Evolutionary conservation across 2,797 vertebrate species (phyloP), one percentile per base, ranked within the genome.

Genomic region (Hypotaenidia philippensis): DNA sequence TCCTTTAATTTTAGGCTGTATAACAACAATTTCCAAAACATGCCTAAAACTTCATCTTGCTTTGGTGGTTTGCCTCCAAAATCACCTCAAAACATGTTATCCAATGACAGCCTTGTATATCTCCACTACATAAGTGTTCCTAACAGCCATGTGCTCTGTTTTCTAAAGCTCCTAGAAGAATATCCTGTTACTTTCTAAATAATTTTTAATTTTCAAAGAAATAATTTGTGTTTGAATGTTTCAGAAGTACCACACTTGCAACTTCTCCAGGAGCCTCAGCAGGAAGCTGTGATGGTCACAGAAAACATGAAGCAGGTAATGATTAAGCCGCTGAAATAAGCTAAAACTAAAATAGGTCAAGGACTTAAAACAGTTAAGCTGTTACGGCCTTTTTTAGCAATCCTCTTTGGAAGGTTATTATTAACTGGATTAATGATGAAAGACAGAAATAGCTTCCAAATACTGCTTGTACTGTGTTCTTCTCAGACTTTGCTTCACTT

Each of bases 231-330:
- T 69, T 80, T 91, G 41, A 92, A 84, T 87, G 22, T 98, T 98
- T 97, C 97, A 98, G 98, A 97, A 96, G 85, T 70, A 22, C 71
- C 93, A 1, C 80, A 11, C 77, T 93, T 83, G 79, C 84, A 87
- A 13, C 69, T 93, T 82, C 44, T 94, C 40, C 70, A 60, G 61
- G 92, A 96, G 47, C 77, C 84, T 83, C 92, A 91, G 55, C 87
- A 68, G 83, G 94, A 79, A 96, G 47, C 61, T 57, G 8, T 52
- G 19, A 11, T 57, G 40, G 26, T 55, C 1, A 1, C 69, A 36
- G 79, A 75, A 59, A 56, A 88, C 41, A 47, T 9, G 11, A 60
- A 89, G 34, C 91, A 95, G 97, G 97, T 97, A 96, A 95, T 6
- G 56, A 84, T 86, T 49, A 83, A 86, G 69, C 47, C 34, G n/a